phyloP scores from a whole-genome alignment of 2,888 invertebrate genomes.

The Chaitophorus viminalis region DNA sequence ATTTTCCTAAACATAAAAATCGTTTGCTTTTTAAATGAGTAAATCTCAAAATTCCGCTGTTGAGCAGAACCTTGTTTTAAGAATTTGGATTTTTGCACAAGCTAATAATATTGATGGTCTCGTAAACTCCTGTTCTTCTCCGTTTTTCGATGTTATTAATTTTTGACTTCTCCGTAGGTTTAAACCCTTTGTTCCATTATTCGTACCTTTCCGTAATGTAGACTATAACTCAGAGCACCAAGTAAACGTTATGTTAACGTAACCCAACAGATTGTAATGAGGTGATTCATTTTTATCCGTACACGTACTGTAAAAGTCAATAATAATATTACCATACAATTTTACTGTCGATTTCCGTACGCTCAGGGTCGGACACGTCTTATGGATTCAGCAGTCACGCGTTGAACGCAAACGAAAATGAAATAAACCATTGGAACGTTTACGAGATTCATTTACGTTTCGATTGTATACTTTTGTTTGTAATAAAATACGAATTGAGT shows the following conservation, averaged over 20 bases:
- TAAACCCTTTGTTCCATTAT: neutral
- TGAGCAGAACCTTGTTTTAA: neutral
- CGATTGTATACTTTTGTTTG: too few relatives aligned
- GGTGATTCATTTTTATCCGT: neutral
- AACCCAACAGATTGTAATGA: neutral
- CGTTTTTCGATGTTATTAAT: neutral
- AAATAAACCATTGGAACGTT: too few relatives aligned
- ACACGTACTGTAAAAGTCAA: too few relatives aligned
- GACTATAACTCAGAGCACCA: neutral
- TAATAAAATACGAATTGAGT: too few relatives aligned
- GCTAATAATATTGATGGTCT: neutral
- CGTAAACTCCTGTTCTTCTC: neutral
- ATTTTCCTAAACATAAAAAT: too few relatives aligned
- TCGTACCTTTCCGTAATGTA: neutral
- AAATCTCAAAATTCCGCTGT: neutral
- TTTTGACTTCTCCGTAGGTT: neutral
- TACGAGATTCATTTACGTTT: too few relatives aligned
- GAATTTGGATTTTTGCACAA: neutral
- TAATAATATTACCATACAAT: too few relatives aligned
- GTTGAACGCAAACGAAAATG: too few relatives aligned
- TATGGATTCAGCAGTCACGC: too few relatives aligned
- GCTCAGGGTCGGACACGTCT: too few relatives aligned
- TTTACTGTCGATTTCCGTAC: too few relatives aligned
- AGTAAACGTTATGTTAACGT: neutral
- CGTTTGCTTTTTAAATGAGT: neutral